Conservation (phyloP, 2,797 vertebrate species). For the Novumbra hubbsi region DNA sequence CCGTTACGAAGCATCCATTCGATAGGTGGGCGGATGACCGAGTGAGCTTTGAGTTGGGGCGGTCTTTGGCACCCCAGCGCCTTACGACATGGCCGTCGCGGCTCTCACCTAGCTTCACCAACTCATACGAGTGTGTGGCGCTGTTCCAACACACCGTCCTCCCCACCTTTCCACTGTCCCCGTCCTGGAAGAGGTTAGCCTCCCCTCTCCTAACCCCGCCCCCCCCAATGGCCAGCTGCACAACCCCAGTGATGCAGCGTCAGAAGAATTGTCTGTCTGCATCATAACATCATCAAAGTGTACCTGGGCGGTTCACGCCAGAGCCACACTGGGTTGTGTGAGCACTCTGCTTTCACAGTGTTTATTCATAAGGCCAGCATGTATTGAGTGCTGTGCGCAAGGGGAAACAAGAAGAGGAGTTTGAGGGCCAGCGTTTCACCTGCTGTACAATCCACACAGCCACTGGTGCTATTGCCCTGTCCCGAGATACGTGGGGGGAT, state of each 20-base stretch:
- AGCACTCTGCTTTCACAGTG: constrained; percentile 24
- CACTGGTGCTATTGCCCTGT: constrained; percentile 57
- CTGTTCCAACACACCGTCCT: neutral
- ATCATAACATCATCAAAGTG: neutral
- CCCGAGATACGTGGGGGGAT: constrained; percentile 57
- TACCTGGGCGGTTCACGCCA: constrained; percentile 1
- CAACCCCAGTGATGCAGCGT: constrained; percentile 67
- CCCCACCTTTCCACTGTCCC: neutral
- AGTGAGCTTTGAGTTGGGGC: neutral
- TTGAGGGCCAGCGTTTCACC: constrained; percentile 38
- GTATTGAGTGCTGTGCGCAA: neutral
- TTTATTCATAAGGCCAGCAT: constrained; percentile 12
- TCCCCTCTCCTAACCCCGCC: constrained; percentile 55
- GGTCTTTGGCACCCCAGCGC: constrained; percentile 31
- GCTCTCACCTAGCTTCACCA: constrained; percentile 3
- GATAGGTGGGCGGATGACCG: neutral
- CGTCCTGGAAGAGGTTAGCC: neutral
- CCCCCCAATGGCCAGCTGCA: constrained; percentile 59
- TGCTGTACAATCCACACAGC: constrained; percentile 51
- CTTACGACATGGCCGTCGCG: constrained; percentile 26
- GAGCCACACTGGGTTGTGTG: constrained; percentile 3
- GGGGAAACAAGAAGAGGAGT: too few species aligned
- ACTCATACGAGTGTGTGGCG: neutral
- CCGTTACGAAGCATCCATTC: constrained; percentile 32
- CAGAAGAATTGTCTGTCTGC: constrained; percentile 62